Percentiles rank a stretch among this genome's conserved stretches.
Conservation (phyloP, 2,797 vertebrate genomes). For the Esox lucius region DNA sequence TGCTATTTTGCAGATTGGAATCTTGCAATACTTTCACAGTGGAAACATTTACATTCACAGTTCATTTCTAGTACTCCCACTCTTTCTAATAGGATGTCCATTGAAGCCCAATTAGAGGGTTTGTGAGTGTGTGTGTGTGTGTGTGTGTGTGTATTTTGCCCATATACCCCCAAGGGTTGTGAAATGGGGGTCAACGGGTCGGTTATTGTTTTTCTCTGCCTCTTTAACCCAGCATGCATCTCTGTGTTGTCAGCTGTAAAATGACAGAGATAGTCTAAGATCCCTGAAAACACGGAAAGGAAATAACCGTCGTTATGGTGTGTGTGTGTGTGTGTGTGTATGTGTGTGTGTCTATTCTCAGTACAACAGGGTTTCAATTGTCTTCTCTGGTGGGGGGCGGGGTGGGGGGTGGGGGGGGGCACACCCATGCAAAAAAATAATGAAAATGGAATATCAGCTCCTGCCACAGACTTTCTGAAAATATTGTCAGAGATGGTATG, state of each 20-base stretch:
- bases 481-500: conserved; percentile 30
- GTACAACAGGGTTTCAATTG: conserved; percentile 47
- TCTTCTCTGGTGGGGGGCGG: no score
- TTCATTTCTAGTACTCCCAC: conserved; percentile 41
- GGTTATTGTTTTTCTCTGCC: conserved; percentile 71
- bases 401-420: background rate
- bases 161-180: conserved; percentile 64
- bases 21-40: conserved; percentile 27
- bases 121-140: conserved; percentile 8
- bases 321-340: no score
- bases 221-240: conserved; percentile 71
- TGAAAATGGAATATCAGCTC: conserved; percentile 64
- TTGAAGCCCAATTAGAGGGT: conserved; percentile 63
- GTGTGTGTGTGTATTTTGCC: conserved; percentile 65
- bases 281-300: conserved; percentile 43
- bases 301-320: conserved; percentile 71
- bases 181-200: conserved; percentile 73
- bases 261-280: conserved; percentile 43
- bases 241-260: conserved; percentile 66
- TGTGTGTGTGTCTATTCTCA: conserved; percentile 50
- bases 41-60: conserved; percentile 49
- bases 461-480: conserved; percentile 46
- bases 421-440: conserved; percentile 49
- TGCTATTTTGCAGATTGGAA: conserved; percentile 45
- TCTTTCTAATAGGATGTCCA: conserved; percentile 55